Evolutionary conservation across 2,797 vertebrate species (phyloP), one percentile per base, ranked within the genome.

Genomic region (Apodemus agrarius): DNA sequence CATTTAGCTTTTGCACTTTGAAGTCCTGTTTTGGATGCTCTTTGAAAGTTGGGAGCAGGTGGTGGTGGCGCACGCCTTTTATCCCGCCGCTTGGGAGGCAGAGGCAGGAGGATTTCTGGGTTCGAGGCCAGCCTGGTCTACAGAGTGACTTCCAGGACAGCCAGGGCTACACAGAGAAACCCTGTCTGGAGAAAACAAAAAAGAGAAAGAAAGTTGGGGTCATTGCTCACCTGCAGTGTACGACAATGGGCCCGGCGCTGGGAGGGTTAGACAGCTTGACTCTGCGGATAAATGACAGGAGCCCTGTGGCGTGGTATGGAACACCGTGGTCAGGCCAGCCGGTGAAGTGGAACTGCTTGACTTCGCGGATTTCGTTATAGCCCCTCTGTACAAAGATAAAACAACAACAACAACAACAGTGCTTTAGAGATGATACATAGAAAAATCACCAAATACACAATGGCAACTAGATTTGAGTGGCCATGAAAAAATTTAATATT

Each of bases 311-410:
- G n/a, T 99, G 99, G 98, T 99, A 99, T 6, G 99, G 99, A 79
- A 99, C 99, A 57, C 99, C 99, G 61, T 99, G 99, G 98, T 99
- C 99, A 72, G 99, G 99, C 99, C 99, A 99, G 98, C 99, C 99
- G 12, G 99, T 99, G 98, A 99, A 99, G 98, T 99, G 99, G 97
- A 99, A 99, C 98, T 99, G 99, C 97, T 99, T 99, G 93, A 99
- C 99, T 98, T 99, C 99, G 52, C 99, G 99, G 95, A 99, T 99
- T 98, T 99, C 99, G 92, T 99, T 99, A 98, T 99, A 99, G 34
- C 99, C 99, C 94, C 99, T 99, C 99, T 99, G 98, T 9, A 95
- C 96, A 98, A 90, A 98, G 31, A 54, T 0, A 78, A 80, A 90
- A 97, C 90, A 97, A 79, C 78, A 90, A 97, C 43, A 43, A 43